A percentile compares a stretch with the other conserved stretches of the same genome.
phyloP scores from a whole-genome alignment of 1,140 invertebrate species.

The Teleopsis dalmanni region DNA sequence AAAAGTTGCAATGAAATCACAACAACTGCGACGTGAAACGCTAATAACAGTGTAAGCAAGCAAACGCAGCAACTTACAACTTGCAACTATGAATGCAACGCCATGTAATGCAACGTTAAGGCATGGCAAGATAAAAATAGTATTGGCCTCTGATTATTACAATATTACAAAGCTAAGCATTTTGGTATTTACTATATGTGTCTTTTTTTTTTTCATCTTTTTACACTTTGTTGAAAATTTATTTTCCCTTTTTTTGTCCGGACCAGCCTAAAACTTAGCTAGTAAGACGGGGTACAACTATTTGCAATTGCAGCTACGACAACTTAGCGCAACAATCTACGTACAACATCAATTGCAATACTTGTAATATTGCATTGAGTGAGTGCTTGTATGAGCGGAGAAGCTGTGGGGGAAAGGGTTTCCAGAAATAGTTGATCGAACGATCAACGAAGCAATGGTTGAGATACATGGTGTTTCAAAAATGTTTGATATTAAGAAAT shows the following conservation, averaged over 20 bases:
- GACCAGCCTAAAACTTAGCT: neutral
- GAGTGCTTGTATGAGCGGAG: too few species aligned
- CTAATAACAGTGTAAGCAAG: neutral
- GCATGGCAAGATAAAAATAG: slow-evolving; percentile 41
- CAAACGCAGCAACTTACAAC: neutral
- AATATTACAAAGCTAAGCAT: slow-evolving; percentile 43
- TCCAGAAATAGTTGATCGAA: too few species aligned
- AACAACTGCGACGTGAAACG: slow-evolving; percentile 35
- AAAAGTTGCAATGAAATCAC: too few species aligned
- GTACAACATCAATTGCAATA: too few species aligned
- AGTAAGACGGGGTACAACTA: too few species aligned
- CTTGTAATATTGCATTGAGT: too few species aligned
- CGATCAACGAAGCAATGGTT: too few species aligned
- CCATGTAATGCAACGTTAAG: neutral
- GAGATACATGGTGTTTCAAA: too few species aligned
- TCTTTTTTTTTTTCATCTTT: slow-evolving; percentile 1
- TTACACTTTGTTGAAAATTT: slow-evolving; percentile 22
- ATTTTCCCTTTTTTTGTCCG: slow-evolving; percentile 36
- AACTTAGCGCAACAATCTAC: too few species aligned
- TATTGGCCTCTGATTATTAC: slow-evolving; percentile 43
- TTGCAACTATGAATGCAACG: neutral
- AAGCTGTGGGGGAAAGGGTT: too few species aligned
- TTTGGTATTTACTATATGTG: slow-evolving; percentile 19
- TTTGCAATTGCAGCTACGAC: too few species aligned
- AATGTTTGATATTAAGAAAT: too few species aligned